Percentiles rank a stretch among this genome's conserved stretches.
phyloP scores from a whole-genome alignment of 2,113 vertebrate genomes.

The Azemiops feae region DNA sequence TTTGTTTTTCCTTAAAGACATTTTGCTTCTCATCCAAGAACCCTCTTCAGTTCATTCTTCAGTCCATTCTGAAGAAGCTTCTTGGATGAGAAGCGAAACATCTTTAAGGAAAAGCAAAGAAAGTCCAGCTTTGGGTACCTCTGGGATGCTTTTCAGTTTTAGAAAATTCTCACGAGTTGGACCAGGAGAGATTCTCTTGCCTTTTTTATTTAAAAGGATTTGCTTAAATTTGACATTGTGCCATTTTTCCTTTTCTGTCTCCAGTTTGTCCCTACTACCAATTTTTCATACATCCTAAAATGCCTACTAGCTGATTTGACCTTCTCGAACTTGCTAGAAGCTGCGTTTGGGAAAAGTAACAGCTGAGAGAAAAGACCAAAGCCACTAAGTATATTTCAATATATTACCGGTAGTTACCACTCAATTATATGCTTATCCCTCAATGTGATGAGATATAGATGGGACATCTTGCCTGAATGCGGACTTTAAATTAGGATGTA shows the following conservation, averaged over 20 bases:
- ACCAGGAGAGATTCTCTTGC: background rate
- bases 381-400: background rate
- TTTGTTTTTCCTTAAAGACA: background rate
- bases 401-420: too few relatives aligned
- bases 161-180: background rate
- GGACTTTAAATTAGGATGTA: background rate
- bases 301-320: background rate
- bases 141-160: background rate
- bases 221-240: background rate
- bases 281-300: background rate
- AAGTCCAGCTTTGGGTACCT: background rate
- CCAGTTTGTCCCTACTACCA: background rate
- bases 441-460: background rate
- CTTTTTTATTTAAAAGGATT: background rate
- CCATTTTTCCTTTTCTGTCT: background rate
- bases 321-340: background rate
- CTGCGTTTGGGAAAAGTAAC: background rate
- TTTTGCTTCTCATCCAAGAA: background rate
- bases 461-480: background rate
- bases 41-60: background rate
- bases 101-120: background rate
- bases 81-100: background rate
- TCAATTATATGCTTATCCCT: background rate
- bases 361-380: background rate
- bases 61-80: background rate